These are phyloP conservation scores for Mechanitis mazaeus DNA, from an alignment of 2,888 invertebrate species.

Conservation along the genomic window DNA sequence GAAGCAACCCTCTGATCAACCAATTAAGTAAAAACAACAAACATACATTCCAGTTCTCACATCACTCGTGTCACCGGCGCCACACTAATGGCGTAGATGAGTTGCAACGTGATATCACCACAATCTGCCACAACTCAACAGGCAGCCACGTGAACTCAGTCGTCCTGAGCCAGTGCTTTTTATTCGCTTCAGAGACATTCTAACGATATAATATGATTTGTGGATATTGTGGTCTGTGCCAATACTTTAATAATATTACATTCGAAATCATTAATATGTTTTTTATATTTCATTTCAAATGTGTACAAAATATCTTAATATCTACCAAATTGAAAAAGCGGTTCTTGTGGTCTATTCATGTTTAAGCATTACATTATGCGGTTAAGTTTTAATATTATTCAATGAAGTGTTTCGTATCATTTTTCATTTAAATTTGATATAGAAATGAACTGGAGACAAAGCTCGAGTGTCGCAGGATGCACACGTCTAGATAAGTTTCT, in stretches of 20 bases:
- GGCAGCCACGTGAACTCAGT: not conserved
- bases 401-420: not conserved
- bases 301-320: no score
- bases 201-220: not conserved
- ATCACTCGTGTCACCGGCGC: conserved; percentile 13
- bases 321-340: no score
- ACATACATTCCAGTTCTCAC: not conserved
- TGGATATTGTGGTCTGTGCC: not conserved
- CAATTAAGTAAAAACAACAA: not conserved
- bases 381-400: not conserved
- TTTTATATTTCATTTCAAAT: no score
- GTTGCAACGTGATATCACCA: conserved; percentile 25
- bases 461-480: conserved; percentile 1
- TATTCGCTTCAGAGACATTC: not conserved
- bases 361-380: not conserved
- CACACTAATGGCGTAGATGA: conserved; percentile 24
- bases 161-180: not conserved
- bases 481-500: conserved; percentile 3
- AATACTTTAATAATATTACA: no score
- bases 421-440: not conserved
- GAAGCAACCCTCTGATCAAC: no score
- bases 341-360: not conserved
- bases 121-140: conserved; percentile 22
- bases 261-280: no score
- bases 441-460: not conserved